phyloP scores from a whole-genome alignment of 2,797 vertebrate species.

The Chelidonichthys spinosus region DNA sequence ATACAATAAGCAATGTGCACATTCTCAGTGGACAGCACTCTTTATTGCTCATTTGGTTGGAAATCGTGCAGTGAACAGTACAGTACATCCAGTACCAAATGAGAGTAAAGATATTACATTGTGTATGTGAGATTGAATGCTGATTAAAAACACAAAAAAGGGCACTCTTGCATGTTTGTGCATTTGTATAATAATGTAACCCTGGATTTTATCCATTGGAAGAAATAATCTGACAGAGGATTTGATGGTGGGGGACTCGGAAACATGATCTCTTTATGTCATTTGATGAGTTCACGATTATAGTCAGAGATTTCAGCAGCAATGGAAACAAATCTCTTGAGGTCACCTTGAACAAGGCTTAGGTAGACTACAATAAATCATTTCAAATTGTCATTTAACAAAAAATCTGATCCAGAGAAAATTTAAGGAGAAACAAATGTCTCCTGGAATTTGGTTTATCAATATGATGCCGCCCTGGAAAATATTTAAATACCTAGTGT shows the following conservation, averaged over 20 bases:
- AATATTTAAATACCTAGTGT: background rate
- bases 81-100: background rate
- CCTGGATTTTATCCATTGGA: constrained; percentile 34
- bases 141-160: constrained; percentile 27
- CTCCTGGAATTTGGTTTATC: background rate
- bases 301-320: constrained; percentile 31
- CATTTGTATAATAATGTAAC: constrained; percentile 39
- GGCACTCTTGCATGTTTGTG: constrained; percentile 17
- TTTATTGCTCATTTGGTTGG: background rate
- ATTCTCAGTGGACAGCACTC: background rate
- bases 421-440: background rate
- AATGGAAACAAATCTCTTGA: constrained; percentile 32
- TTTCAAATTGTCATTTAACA: constrained; percentile 1
- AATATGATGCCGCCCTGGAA: background rate
- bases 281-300: constrained; percentile 48
- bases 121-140: constrained; percentile 2
- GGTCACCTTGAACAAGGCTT: constrained; percentile 53
- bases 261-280: constrained; percentile 46
- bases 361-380: constrained; percentile 19
- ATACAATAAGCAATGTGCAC: background rate
- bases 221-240: constrained; percentile 55
- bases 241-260: constrained; percentile 36
- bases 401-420: background rate
- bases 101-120: background rate
- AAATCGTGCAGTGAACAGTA: background rate